Evolutionary conservation across 2,113 vertebrate genomes (phyloP).

Genomic region (Ciconia maguari): DNA sequence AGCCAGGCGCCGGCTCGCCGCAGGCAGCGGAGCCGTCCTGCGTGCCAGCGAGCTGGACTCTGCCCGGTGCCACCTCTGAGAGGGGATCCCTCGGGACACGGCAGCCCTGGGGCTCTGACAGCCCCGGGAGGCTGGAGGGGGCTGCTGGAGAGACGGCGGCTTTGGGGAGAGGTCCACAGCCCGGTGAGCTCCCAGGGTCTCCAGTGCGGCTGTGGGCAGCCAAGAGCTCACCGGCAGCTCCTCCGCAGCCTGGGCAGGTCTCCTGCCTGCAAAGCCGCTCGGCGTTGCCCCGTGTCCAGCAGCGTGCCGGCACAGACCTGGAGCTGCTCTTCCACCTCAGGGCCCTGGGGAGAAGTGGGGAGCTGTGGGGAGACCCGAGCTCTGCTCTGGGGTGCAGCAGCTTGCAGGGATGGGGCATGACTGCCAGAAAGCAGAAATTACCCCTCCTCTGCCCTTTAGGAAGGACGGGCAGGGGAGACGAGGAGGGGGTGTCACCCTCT

Average conservation of each 20-base stretch:
- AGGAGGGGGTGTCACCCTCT: no score
- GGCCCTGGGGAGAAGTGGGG: background rate
- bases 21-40: background rate
- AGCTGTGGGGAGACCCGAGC: no score
- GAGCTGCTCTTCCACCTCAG: background rate
- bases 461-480: no score
- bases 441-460: background rate
- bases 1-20: background rate
- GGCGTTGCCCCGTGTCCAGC: background rate
- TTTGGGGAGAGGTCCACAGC: background rate
- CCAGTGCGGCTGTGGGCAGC: background rate
- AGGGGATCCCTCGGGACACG: background rate
- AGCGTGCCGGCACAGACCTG: background rate
- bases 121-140: background rate
- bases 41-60: background rate
- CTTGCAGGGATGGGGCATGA: background rate
- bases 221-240: background rate
- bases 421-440: background rate
- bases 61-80: background rate
- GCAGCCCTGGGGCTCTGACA: background rate
- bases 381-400: no score
- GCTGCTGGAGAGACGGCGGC: background rate
- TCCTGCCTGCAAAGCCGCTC: background rate
- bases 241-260: background rate
- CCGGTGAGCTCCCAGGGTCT: background rate